Evolutionary conservation across 2,797 vertebrate genomes (phyloP).

Genomic region (Limosa lapponica): DNA sequence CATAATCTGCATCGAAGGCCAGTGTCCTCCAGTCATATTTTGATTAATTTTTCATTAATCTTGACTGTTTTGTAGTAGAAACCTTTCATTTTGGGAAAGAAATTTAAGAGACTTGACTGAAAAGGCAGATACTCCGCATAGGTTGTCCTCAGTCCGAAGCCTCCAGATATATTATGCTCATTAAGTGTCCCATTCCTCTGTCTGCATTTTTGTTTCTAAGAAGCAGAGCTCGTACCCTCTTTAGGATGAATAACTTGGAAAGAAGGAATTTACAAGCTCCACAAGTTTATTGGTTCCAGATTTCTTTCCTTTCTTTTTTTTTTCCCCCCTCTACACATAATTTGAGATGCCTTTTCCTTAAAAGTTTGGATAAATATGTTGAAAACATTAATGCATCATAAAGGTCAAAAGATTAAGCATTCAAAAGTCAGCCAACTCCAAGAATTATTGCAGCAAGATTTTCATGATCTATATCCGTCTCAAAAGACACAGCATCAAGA

Average conservation of each 20-base stretch:
- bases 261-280: constrained; percentile 71
- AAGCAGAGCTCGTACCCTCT: constrained; percentile 41
- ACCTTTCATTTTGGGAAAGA: neutral
- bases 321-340: neutral
- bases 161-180: constrained; percentile 52
- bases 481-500: neutral
- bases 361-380: constrained; percentile 56
- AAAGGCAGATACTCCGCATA: constrained; percentile 6
- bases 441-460: neutral
- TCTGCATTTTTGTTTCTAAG: constrained; percentile 66
- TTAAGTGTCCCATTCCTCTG: constrained; percentile 58
- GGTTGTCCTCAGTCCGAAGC: neutral
- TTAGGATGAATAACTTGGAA: constrained; percentile 58
- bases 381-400: constrained; percentile 45
- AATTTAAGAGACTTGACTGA: neutral
- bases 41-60: neutral
- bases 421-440: neutral
- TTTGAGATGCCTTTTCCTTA: constrained; percentile 55
- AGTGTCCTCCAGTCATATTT: neutral
- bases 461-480: neutral
- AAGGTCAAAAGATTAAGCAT: constrained; percentile 33
- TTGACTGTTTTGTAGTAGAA: neutral
- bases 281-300: constrained; percentile 69
- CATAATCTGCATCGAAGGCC: neutral
- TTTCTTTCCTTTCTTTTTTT: constrained; percentile 36